Evolutionary conservation across 2,888 invertebrate species (phyloP).

Genomic region (Acronicta alni): DNA sequence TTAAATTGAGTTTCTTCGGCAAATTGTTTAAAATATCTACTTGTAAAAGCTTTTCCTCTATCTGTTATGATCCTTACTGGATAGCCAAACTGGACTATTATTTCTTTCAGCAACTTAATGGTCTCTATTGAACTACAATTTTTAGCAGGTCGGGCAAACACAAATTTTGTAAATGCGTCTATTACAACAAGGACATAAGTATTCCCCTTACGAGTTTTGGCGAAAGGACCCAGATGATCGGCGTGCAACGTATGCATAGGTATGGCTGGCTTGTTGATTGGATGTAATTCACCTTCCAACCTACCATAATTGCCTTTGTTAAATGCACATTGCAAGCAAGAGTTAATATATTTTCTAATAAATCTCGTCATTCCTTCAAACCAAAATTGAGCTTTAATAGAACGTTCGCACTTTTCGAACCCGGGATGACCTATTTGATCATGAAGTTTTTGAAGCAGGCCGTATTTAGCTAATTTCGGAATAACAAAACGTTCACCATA

Average conservation of each 20-base stretch:
- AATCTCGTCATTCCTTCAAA: conserved; percentile 70
- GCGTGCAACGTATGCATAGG: conserved; percentile 51
- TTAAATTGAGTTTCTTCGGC: background rate
- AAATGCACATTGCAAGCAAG: conserved; percentile 43
- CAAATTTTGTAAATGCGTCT: conserved; percentile 49
- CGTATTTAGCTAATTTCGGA: conserved; percentile 17
- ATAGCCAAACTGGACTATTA: background rate
- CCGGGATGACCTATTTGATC: conserved; percentile 15
- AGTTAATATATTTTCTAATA: conserved; percentile 67
- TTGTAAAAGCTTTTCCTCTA: conserved; percentile 5
- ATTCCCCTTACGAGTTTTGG: conserved; percentile 36
- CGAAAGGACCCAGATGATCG: conserved; percentile 54
- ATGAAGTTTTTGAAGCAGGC: conserved; percentile 18
- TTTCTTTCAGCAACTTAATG: background rate
- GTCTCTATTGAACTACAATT: conserved; percentile 33
- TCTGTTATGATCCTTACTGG: conserved; percentile 3
- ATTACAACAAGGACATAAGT: conserved; percentile 41
- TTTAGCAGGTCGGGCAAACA: conserved; percentile 25
- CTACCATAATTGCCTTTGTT: conserved; percentile 44
- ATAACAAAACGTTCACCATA: conserved; percentile 15
- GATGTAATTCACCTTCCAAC: conserved; percentile 48
- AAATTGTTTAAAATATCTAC: conserved; percentile 6
- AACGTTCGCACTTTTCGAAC: conserved; percentile 6
- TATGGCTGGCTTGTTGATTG: conserved; percentile 35
- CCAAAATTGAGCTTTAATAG: conserved; percentile 68